Evolutionary conservation across 2,113 vertebrate genomes (phyloP).

Genomic region (Crypturellus undulatus): DNA sequence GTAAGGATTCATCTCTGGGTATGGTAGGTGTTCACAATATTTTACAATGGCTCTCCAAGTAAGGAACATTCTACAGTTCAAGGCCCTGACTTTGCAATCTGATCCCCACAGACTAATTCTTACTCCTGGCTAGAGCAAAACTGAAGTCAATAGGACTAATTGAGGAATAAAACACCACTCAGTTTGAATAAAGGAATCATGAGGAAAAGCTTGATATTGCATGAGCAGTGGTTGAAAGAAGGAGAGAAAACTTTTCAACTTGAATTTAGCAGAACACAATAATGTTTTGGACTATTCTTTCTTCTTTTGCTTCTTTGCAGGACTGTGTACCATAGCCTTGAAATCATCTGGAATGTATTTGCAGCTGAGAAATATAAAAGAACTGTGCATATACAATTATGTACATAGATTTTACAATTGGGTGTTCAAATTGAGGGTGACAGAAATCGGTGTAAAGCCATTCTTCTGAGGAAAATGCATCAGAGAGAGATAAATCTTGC

Average conservation of each 20-base stretch:
- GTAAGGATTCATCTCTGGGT: neutral
- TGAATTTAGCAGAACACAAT: neutral
- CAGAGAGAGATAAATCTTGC: neutral
- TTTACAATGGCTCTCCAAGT: neutral
- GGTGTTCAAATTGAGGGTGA: neutral
- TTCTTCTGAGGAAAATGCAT: neutral
- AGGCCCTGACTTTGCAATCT: neutral
- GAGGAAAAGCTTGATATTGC: neutral
- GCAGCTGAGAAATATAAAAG: neutral
- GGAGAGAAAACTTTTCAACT: neutral
- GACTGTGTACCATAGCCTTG: neutral
- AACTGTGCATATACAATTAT: neutral
- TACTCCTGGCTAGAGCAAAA: neutral
- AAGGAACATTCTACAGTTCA: neutral
- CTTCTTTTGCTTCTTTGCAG: neutral
- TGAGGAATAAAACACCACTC: neutral
- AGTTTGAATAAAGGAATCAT: neutral
- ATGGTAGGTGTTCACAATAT: neutral
- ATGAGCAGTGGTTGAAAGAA: neutral
- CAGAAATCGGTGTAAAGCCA: neutral
- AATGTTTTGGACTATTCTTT: neutral
- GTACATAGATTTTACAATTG: neutral
- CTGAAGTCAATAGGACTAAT: neutral
- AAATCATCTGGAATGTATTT: neutral
- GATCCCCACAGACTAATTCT: neutral